Conservation (phyloP, 1,140 invertebrate species). For the Anoplophora glabripennis region DNA sequence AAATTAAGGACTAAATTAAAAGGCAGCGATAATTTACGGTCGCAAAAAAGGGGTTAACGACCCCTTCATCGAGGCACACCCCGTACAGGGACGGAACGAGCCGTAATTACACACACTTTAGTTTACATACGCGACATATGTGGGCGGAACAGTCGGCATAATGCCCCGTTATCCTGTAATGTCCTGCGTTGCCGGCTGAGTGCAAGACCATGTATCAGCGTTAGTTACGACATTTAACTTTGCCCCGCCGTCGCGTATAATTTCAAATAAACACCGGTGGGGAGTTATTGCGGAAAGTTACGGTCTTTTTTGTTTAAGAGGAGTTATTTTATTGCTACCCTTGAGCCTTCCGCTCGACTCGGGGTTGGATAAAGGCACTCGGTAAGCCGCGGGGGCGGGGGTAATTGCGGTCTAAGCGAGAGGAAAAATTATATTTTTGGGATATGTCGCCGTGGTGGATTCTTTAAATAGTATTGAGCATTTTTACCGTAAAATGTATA, state of each 20-base stretch:
- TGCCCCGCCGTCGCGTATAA: conserved; percentile 16
- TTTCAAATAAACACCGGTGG: conserved; percentile 17
- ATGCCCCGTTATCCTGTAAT: conserved; percentile 11
- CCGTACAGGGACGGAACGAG: conserved; percentile 8
- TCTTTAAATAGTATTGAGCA: too few relatives aligned
- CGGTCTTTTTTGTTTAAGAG: conserved; percentile 8
- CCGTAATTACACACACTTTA: conserved; percentile 12
- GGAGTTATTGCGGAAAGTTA: conserved; percentile 12
- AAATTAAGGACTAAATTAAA: too few relatives aligned
- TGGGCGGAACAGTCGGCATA: conserved; percentile 1
- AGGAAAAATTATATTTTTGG: too few relatives aligned
- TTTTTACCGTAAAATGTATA: too few relatives aligned
- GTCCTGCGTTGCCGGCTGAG: conserved; percentile 16
- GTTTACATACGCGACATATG: conserved; percentile 18
- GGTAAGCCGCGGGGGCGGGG: too few relatives aligned
- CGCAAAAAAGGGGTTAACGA: too few relatives aligned
- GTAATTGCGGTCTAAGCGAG: too few relatives aligned
- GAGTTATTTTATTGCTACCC: too few relatives aligned
- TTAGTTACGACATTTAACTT: conserved; percentile 21
- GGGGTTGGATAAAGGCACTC: too few relatives aligned
- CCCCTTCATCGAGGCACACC: neutral
- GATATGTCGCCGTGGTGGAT: too few relatives aligned
- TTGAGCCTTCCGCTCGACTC: too few relatives aligned
- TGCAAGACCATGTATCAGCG: conserved; percentile 21
- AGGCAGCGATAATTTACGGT: too few relatives aligned